Base-by-base conservation (phyloP, 2,888 invertebrate species). In the Ochropleura leucogaster region DNA sequence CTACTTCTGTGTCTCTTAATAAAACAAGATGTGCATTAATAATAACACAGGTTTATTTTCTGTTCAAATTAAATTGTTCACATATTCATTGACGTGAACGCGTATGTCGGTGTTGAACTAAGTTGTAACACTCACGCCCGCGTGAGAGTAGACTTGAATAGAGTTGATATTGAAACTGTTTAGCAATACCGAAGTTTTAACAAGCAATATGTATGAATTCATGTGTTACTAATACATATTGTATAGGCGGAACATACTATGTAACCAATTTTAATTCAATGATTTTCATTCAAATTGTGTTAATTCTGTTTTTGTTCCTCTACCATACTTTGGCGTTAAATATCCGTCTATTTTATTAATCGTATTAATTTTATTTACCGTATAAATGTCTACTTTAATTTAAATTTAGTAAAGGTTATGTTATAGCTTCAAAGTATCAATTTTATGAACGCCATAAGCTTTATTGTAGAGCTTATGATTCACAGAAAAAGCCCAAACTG, bases 311-410 rank as follows among this genome's bases (percentile, higher is more conserved):
- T 83, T 55, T 70, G 40, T 65, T 69, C 60, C 30, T 40, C 16
- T 53, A 51, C 46, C 20, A 18, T 20, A 46, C 18, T 51, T 63
- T 44, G 10, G 59, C 63, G 55, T 69, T 72, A 67, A 80, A 60
- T 20, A 71, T 63, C 40, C n/a, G 18, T 55, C 44, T 67, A 14
- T 67, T 65, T 71, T 79, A 83, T 83, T 74, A 74, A 68, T 74
- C 59, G n/a, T 55, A 73, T 87, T 73, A 67, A 74, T 76, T 82
- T 82, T 78, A 80, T 80, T 72, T 68, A 42, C 64, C 77, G 59
- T 82, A 40, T 72, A 73, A 70, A 74, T 55, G 67, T 59, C 55
- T 75, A 72, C 62, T 66, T 74, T 77, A 68, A 77, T 81, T 85
- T 69, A 68, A 82, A 79, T 71, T 69, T 75, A 78, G 63, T 73